Evolutionary conservation across 2,113 vertebrate genomes (phyloP).

Genomic region (Aegithalos caudatus): DNA sequence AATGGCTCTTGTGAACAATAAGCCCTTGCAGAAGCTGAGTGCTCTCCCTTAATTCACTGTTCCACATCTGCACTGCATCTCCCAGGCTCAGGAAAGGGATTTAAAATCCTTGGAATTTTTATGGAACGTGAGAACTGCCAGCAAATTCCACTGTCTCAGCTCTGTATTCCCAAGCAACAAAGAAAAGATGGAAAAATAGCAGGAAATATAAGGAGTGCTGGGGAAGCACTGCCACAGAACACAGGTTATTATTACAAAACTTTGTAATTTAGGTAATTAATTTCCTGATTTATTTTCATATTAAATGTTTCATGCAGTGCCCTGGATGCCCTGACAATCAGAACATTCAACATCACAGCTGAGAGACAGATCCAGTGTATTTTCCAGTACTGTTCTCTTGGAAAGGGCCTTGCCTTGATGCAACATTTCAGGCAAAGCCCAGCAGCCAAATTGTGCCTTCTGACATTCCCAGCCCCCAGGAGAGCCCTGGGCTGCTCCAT

Average conservation of each 20-base stretch:
- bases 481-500: not conserved
- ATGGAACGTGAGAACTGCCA: not conserved
- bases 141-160: not conserved
- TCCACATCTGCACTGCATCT: not conserved
- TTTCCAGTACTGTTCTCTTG: not conserved
- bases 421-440: not conserved
- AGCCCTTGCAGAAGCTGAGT: not conserved
- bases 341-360: accelerated
- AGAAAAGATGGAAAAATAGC: not conserved
- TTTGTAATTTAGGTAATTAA: not conserved
- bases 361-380: not conserved
- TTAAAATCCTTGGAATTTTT: not conserved
- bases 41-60: accelerated
- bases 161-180: not conserved
- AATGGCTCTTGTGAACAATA: not conserved
- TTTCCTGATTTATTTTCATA: not conserved
- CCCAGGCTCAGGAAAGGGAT: not conserved
- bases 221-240: not conserved
- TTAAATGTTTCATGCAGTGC: not conserved
- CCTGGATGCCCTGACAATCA: not conserved
- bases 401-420: not conserved
- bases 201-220: not conserved
- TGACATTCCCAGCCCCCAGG: not conserved
- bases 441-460: not conserved
- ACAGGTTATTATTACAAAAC: not conserved